A percentile compares a stretch with the other conserved stretches of the same genome.
Evolutionary conservation across 37 sponge, comb jelly and placozoan genomes (phyloP).

Genomic region (Bolinopsis microptera): DNA sequence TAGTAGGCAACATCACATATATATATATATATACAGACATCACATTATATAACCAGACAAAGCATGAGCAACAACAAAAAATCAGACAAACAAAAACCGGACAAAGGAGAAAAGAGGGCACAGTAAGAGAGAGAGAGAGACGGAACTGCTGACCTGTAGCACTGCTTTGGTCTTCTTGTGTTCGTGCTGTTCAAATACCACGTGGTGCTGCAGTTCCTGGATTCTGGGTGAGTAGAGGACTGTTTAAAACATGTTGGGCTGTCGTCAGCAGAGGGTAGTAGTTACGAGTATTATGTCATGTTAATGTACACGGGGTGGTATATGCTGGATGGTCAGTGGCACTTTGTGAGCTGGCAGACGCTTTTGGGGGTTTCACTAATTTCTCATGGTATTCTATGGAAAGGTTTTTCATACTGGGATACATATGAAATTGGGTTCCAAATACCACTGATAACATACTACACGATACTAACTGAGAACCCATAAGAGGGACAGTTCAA

Average conservation of each 20-base stretch:
- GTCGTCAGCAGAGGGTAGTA: neutral
- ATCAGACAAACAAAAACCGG: neutral
- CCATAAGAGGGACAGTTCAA: too few relatives aligned
- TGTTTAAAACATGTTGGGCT: neutral
- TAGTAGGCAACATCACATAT: too few relatives aligned
- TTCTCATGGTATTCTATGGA: too few relatives aligned
- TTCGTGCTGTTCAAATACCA: neutral
- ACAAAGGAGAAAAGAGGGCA: neutral
- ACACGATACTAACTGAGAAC: too few relatives aligned
- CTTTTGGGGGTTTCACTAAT: neutral
- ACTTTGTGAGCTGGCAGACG: neutral
- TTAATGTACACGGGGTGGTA: neutral
- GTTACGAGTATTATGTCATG: neutral
- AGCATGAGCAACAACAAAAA: too few relatives aligned
- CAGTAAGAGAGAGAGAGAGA: neutral
- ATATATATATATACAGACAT: too few relatives aligned
- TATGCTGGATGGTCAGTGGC: neutral
- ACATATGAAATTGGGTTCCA: too few relatives aligned
- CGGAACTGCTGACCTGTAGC: neutral
- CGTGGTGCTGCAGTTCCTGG: conserved; percentile 1
- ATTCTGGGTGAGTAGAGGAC: neutral
- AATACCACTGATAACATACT: too few relatives aligned
- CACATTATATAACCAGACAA: too few relatives aligned
- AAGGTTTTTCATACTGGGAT: too few relatives aligned
- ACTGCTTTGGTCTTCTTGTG: conserved; percentile 41